Conservation (phyloP, 2,888 invertebrate genomes). For the Acheta domesticus region DNA sequence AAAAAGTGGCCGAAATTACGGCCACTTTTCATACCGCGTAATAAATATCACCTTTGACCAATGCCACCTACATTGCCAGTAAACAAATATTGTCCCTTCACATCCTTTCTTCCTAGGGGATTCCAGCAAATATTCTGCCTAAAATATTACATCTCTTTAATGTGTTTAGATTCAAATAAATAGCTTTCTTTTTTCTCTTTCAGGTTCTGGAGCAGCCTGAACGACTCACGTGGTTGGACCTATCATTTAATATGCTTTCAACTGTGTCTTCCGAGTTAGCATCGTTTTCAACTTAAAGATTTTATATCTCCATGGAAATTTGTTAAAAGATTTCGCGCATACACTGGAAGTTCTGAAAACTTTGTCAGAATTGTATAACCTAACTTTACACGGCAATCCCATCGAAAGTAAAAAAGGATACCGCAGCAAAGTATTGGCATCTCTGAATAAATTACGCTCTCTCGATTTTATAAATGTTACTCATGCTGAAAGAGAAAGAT, state of each 20-base stretch:
- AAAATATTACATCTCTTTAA: too few relatives aligned
- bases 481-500: slow-evolving; percentile 29
- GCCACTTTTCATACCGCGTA: too few relatives aligned
- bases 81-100: too few relatives aligned
- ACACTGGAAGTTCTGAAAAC: slow-evolving; percentile 37
- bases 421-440: slow-evolving; percentile 37
- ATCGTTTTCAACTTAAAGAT: slow-evolving; percentile 40
- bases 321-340: slow-evolving; percentile 38
- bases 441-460: slow-evolving; percentile 39
- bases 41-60: too few relatives aligned
- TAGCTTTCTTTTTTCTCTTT: background rate
- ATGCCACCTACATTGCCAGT: too few relatives aligned
- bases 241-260: slow-evolving; percentile 41
- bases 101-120: too few relatives aligned
- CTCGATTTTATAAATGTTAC: slow-evolving; percentile 43
- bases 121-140: too few relatives aligned
- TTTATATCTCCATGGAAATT: slow-evolving; percentile 42
- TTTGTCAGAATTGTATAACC: slow-evolving; percentile 40
- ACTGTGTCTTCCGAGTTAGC: slow-evolving; percentile 39
- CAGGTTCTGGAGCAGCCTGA: slow-evolving; percentile 41
- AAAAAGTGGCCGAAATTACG: too few relatives aligned
- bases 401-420: slow-evolving; percentile 44
- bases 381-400: slow-evolving; percentile 43
- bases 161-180: too few relatives aligned
- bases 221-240: slow-evolving; percentile 42